Evolutionary conservation across 2,797 vertebrate species (phyloP).

Genomic region (Acomys russatus): DNA sequence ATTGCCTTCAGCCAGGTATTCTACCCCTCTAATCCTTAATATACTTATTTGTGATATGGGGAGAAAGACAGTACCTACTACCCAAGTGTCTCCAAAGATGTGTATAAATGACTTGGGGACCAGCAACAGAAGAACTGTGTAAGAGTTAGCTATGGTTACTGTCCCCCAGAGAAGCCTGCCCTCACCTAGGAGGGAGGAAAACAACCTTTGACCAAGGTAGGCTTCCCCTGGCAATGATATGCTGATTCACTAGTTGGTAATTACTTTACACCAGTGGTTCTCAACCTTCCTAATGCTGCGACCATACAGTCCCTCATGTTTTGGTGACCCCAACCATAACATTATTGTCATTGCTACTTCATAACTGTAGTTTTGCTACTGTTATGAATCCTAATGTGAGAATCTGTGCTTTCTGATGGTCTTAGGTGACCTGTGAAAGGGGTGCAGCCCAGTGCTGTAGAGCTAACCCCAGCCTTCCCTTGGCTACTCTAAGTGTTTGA

Average conservation of each 20-base stretch:
- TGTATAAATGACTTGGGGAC: not conserved
- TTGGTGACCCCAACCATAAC: not conserved
- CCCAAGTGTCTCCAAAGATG: not conserved
- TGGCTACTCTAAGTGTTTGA: not conserved
- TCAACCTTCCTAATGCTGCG: not conserved
- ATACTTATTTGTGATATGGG: not conserved
- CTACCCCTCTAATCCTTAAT: not conserved
- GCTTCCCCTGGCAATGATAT: not conserved
- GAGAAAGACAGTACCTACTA: not conserved
- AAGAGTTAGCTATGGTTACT: not conserved
- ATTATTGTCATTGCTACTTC: not conserved
- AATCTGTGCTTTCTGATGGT: too few species aligned
- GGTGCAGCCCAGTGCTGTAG: not conserved
- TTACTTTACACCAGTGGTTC: not conserved
- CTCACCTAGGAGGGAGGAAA: not conserved
- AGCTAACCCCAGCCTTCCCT: not conserved
- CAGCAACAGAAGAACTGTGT: not conserved
- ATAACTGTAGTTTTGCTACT: not conserved
- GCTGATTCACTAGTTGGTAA: not conserved
- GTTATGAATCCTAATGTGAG: not conserved
- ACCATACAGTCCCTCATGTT: not conserved
- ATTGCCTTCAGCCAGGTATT: not conserved
- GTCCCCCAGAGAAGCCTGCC: not conserved
- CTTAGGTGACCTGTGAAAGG: not conserved
- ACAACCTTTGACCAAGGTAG: not conserved